Evolutionary conservation across 2,888 invertebrate species (phyloP).

Genomic region (Chamaedrilus cognettii): DNA sequence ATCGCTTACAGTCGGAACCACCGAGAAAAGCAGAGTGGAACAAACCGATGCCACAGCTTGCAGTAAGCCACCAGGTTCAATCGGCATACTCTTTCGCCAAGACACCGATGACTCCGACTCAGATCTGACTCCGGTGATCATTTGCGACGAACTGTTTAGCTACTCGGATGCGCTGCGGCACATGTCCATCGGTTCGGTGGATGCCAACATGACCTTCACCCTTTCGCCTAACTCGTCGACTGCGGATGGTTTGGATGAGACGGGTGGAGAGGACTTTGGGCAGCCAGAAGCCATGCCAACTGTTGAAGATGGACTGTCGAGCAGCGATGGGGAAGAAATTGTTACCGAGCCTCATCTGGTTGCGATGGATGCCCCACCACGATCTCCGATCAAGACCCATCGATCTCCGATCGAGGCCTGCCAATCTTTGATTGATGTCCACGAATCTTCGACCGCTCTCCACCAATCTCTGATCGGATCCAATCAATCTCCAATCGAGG

Average conservation of each 20-base stretch:
- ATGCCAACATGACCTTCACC: slow-evolving; percentile 7
- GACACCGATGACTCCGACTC: background rate
- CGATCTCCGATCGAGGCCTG: too few species aligned
- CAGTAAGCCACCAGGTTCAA: too few species aligned
- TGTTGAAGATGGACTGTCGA: slow-evolving; percentile 2
- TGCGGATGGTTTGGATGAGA: background rate
- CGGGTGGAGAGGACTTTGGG: background rate
- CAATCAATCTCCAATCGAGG: too few species aligned
- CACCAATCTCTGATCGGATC: too few species aligned
- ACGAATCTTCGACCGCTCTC: too few species aligned
- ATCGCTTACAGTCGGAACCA: too few species aligned
- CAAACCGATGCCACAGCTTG: too few species aligned
- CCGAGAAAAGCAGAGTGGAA: too few species aligned
- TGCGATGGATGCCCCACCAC: too few species aligned
- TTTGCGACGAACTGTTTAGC: slow-evolving; percentile 8
- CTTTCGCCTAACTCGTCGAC: slow-evolving; percentile 1
- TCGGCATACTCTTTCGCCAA: background rate
- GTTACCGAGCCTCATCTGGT: too few species aligned
- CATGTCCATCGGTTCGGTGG: slow-evolving; percentile 3
- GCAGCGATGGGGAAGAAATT: slow-evolving; percentile 10
- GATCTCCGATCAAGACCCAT: too few species aligned
- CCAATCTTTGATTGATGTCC: too few species aligned
- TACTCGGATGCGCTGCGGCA: slow-evolving; percentile 12
- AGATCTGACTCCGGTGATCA: background rate
- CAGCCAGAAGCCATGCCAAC: background rate